phyloP scores from a whole-genome alignment of 2,888 invertebrate genomes.

The Drosophila longiperda region DNA sequence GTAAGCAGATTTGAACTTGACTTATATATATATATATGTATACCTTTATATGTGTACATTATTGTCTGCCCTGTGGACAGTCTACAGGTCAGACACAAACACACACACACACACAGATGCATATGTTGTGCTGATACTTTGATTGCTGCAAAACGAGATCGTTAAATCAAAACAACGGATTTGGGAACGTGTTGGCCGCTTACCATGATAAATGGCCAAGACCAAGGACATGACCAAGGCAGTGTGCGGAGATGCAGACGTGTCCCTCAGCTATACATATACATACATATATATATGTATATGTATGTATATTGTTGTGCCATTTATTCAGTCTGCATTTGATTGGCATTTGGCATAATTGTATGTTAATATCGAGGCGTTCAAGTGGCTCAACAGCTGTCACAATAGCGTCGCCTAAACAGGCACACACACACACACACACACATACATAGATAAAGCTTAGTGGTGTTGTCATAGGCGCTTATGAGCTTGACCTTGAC shows the following conservation, averaged over 20 bases:
- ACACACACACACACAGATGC: constrained; percentile 1
- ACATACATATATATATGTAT: background rate
- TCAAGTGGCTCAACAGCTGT: constrained; percentile 72
- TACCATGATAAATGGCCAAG: constrained; percentile 71
- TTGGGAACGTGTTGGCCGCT: constrained; percentile 59
- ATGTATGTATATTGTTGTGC: background rate
- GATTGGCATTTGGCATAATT: constrained; percentile 74
- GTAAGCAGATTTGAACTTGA: constrained; percentile 55
- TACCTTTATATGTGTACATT: constrained; percentile 32
- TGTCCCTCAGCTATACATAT: background rate
- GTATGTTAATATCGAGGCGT: constrained; percentile 66
- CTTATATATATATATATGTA: constrained; percentile 16
- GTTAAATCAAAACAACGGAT: constrained; percentile 72
- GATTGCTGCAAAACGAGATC: constrained; percentile 70
- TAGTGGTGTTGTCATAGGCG: constrained; percentile 71
- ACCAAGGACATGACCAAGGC: constrained; percentile 46
- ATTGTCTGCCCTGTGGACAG: constrained; percentile 40
- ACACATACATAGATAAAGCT: constrained; percentile 17
- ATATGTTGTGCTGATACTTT: constrained; percentile 48
- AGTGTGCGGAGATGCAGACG: background rate
- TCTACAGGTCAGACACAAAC: constrained; percentile 23
- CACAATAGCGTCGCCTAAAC: constrained; percentile 28
- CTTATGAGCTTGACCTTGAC: constrained; percentile 80
- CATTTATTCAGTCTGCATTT: constrained; percentile 58
- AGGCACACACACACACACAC: constrained; percentile 8